Evolutionary conservation across 2,113 vertebrate genomes (phyloP), one percentile per base, ranked within the genome.

Genomic region (Nesospiza acunhae): DNA sequence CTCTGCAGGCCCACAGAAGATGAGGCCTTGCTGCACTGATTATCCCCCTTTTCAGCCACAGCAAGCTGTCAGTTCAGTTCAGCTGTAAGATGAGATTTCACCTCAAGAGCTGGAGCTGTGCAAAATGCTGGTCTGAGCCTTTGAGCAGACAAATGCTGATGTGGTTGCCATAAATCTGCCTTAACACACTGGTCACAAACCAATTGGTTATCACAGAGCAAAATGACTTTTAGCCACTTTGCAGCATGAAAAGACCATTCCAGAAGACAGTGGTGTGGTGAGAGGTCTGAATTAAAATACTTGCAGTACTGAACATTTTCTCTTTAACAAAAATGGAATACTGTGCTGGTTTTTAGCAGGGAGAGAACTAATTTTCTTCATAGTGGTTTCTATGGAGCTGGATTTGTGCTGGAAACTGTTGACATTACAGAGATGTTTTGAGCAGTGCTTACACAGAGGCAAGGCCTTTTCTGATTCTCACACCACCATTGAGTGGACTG

Each of bases 121-220:
- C 53, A 77, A 50, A 0, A 0, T 8, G 9, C n/a, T 33, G 41
- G 20, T 73, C 64, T 0, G 4, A 84, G 63, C 30, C 9, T 46
- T 85, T 47, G 50, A 63, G 39, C 3, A 81, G n/a, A 72, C 11
- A 46, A 62, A 59, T 30, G 53, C 62, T 68, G 44, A 64, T 1
- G 1, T 49, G 20, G n/a, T 14, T 7, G 28, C 17, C 27, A 37
- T 23, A 13, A 37, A 35, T 52, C 46, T 26, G 33, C 11, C 13
- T 21, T 47, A 39, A 55, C 17, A 21, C 18, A 27, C 2, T 20
- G 35, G 72, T 56, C 49, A 64, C 52, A 84, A 81, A 60, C 19
- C 44, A 56, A 15, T 15, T 30, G 63, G 21, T 72, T 72, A 23
- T 31, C 31, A 69, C 18, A 64, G 24, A 68, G 37, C 53, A 93